A percentile compares a stretch with the other conserved stretches of the same genome.
phyloP scores from a whole-genome alignment of 2,113 vertebrate genomes.

The Urocitellus parryii region DNA sequence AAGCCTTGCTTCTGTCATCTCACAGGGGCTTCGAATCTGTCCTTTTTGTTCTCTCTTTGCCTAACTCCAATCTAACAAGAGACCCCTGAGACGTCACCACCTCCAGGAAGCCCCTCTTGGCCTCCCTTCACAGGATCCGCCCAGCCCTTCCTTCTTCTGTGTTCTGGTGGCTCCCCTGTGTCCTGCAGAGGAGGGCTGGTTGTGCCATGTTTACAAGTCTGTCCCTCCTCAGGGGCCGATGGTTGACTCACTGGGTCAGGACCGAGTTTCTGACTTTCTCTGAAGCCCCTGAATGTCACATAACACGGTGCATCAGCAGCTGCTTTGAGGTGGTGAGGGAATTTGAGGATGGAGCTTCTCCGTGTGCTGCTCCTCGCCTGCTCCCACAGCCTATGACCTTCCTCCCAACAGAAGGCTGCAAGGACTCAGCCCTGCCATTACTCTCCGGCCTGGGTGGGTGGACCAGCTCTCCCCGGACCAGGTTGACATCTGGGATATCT shows the following conservation, averaged over 20 bases:
- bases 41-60: background rate
- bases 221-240: background rate
- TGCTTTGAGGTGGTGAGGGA: background rate
- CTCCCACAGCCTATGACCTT: background rate
- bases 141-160: background rate
- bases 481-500: background rate
- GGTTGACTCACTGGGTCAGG: background rate
- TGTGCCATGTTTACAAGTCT: fast-evolving
- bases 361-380: background rate
- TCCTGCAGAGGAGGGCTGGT: background rate
- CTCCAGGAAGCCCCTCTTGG: background rate
- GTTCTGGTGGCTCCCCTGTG: no score
- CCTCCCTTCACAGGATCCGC: background rate
- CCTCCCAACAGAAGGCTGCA: background rate
- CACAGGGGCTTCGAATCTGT: background rate
- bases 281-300: background rate
- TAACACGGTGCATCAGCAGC: background rate
- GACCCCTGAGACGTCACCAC: background rate
- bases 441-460: background rate
- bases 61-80: background rate
- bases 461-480: background rate
- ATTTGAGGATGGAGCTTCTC: background rate
- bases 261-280: background rate
- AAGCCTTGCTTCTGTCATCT: background rate
- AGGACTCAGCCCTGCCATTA: background rate